Conservation (phyloP, 2,888 invertebrate genomes). For the Copidosoma aretas region DNA sequence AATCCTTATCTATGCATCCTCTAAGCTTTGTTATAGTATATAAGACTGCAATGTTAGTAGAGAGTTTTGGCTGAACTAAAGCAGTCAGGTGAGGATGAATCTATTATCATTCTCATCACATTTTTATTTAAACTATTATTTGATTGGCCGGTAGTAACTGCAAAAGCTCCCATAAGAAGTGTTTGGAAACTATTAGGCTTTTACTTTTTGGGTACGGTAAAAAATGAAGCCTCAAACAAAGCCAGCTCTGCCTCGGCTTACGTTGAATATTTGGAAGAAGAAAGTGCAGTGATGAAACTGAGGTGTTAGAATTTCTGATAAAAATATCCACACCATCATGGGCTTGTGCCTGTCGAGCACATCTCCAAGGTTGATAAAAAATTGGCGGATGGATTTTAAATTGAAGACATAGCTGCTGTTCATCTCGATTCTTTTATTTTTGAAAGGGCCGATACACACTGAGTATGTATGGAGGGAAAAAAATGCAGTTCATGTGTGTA, state of each 20-base stretch:
- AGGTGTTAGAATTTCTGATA: constrained; percentile 73
- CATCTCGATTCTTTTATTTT: too few species aligned
- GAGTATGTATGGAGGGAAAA: too few species aligned
- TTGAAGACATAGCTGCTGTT: constrained; percentile 80
- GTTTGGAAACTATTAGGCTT: too few species aligned
- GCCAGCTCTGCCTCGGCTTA: constrained; percentile 75
- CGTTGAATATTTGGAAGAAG: constrained; percentile 71
- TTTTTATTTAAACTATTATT: too few species aligned
- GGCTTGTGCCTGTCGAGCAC: constrained; percentile 68
- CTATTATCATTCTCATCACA: neutral
- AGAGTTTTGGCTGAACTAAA: constrained; percentile 59
- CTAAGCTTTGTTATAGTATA: too few species aligned
- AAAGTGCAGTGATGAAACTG: constrained; percentile 75
- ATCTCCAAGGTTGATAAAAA: constrained; percentile 75
- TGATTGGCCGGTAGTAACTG: too few species aligned
- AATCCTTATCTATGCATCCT: too few species aligned
- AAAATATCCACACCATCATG: constrained; percentile 74
- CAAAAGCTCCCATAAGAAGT: too few species aligned
- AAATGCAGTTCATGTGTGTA: too few species aligned
- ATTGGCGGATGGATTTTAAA: constrained; percentile 77
- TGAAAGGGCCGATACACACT: too few species aligned
- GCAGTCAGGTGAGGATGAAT: constrained; percentile 54
- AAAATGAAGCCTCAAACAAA: constrained; percentile 16
- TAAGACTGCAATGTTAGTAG: constrained; percentile 60
- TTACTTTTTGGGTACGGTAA: too few species aligned